These are phyloP conservation scores for Arbacia lixula DNA, from an alignment of 53 echinoderm and acorn worm genomes.

Conservation along the genomic window DNA sequence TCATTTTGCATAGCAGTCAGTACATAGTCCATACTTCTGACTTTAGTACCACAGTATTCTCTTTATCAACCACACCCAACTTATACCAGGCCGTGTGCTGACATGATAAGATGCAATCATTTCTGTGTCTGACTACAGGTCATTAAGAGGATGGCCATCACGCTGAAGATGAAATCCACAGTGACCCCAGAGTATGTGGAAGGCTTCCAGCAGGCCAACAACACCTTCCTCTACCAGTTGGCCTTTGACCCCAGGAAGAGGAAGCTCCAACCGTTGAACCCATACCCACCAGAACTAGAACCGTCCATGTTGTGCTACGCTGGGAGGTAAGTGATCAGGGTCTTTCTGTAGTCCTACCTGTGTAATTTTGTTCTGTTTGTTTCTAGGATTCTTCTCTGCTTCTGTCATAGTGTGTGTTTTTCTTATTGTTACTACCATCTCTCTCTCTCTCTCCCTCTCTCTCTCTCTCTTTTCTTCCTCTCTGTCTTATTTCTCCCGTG, in stretches of 20 bases:
- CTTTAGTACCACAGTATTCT: no score
- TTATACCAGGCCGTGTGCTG: no score
- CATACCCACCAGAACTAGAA: slow-evolving; percentile 77
- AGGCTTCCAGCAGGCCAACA: slow-evolving; percentile 85
- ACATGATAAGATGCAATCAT: no score
- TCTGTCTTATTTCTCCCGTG: no score
- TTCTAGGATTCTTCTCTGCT: neutral
- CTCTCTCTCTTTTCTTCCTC: no score
- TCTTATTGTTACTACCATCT: neutral
- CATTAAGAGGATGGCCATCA: slow-evolving; percentile 71
- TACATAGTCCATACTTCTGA: no score
- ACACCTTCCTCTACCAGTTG: slow-evolving; percentile 95
- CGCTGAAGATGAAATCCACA: slow-evolving; percentile 79
- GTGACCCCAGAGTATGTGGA: slow-evolving; percentile 89
- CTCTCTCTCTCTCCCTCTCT: no score
- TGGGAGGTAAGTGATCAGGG: slow-evolving; percentile 77
- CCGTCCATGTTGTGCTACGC: slow-evolving; percentile 76
- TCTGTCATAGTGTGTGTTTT: neutral
- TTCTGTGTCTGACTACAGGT: no score
- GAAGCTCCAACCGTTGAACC: slow-evolving; percentile 77
- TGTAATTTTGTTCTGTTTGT: neutral
- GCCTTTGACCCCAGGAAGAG: slow-evolving; percentile 86
- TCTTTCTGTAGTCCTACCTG: neutral
- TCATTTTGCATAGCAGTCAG: no score
- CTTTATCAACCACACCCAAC: no score